Base-by-base conservation (phyloP, 2,888 invertebrate species). In the Drosophila parthenogenetica region DNA sequence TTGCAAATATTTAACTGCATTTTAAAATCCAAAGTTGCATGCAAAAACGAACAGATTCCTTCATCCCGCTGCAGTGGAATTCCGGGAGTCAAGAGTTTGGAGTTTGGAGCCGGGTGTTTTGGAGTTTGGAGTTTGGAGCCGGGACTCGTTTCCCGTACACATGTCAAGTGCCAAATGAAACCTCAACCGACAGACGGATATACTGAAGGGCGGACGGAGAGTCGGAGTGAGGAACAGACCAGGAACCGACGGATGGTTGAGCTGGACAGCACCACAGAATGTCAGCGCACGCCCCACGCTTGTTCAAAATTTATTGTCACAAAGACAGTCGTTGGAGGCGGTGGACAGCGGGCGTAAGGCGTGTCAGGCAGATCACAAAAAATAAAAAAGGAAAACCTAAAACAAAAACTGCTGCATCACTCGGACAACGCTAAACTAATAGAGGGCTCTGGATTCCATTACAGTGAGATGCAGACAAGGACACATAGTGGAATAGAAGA, bases 151-250 rank as follows among this genome's bases (percentile, higher is more conserved):
- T 74, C 48, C 69, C 76, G 68, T 77, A 78, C 81, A 85, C 79
- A 84, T 84, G 84, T 84, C 84, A 85, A 83, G 81, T 77, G 81
- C 83, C 79, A 83, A 85, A 85, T 83, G 83, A 79, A 84, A 85
- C 85, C 85, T 79, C 85, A 82, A 83, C 84, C 63, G 77, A 75
- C 49, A 58, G 62, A 58, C 32, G 39, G 43, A 57, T 69, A 40
- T 22, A 19, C 25, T 29, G 32, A 54, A 14, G 13, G 25, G 37
- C 42, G 14, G 39, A 42, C 49, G 57, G 49, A 19, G 7, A 8
- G 25, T 7, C 7, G 25, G 7, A 8, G 8, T 2, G 29, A 29
- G 29, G 25, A 25, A 39, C 49, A 54, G 46, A 29, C 8, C 29
- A 5, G 29, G 29, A 29, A 29, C 29, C 29, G 29, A 60, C 58